Evolutionary conservation across 2,888 invertebrate genomes (phyloP).

Genomic region (Orgyia antiqua): DNA sequence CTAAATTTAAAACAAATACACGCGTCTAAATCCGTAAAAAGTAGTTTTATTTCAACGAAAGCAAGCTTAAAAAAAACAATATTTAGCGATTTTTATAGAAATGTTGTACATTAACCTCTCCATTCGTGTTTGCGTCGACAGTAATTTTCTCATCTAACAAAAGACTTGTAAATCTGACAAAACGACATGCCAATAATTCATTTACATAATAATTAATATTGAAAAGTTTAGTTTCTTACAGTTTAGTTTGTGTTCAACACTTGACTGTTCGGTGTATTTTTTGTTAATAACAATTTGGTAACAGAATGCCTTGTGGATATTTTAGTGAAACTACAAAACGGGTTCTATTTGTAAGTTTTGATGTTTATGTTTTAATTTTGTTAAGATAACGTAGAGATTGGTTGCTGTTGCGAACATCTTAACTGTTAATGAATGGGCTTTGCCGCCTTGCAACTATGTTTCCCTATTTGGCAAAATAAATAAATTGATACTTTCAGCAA

Average conservation of each 20-base stretch:
- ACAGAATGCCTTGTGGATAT: slow-evolving; percentile 67
- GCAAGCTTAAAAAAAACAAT: neutral
- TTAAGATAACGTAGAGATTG: neutral
- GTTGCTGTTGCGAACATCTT: too few relatives aligned
- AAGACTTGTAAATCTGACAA: slow-evolving; percentile 38
- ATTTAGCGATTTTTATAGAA: neutral
- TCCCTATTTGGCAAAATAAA: too few relatives aligned
- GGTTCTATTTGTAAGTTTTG: slow-evolving; percentile 54
- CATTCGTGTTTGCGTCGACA: slow-evolving; percentile 34
- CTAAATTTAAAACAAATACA: too few relatives aligned
- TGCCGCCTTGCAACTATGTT: too few relatives aligned
- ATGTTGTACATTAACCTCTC: slow-evolving; percentile 11
- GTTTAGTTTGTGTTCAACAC: slow-evolving; percentile 23
- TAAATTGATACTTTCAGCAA: too few relatives aligned
- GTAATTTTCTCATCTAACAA: slow-evolving; percentile 33
- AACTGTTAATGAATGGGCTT: too few relatives aligned
- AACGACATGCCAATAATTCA: slow-evolving; percentile 58
- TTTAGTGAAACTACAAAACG: slow-evolving; percentile 54
- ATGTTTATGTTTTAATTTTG: neutral
- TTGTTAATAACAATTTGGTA: slow-evolving; percentile 8
- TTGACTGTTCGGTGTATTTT: slow-evolving; percentile 8
- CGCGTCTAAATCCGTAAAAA: too few relatives aligned
- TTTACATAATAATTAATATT: slow-evolving; percentile 61
- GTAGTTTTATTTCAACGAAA: too few relatives aligned
- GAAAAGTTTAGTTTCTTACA: slow-evolving; percentile 22